phyloP scores from a whole-genome alignment of 2,113 vertebrate genomes.

The Laticauda laticaudata region DNA sequence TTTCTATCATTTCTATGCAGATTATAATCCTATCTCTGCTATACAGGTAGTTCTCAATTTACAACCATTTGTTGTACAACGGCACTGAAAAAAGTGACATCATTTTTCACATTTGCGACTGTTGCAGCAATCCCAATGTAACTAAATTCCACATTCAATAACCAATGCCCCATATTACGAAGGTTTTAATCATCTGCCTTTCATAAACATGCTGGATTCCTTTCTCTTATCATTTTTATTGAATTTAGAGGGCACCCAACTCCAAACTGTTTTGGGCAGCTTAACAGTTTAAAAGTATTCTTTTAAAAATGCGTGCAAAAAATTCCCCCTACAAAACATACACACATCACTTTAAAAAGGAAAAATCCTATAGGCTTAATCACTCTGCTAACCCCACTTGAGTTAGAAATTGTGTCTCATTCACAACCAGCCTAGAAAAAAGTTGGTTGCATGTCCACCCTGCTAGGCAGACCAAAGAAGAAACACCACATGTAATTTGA shows the following conservation, averaged over 20 bases:
- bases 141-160: background rate
- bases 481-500: background rate
- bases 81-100: too few species aligned
- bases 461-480: background rate
- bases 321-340: background rate
- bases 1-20: background rate
- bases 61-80: too few species aligned
- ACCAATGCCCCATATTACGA: too few species aligned
- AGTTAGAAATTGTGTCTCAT: background rate
- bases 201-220: background rate
- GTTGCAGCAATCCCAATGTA: too few species aligned
- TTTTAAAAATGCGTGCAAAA: background rate
- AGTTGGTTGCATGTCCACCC: background rate
- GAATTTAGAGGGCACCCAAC: background rate
- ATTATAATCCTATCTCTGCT: background rate
- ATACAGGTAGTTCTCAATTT: background rate
- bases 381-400: background rate
- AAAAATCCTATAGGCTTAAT: background rate
- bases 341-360: background rate
- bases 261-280: background rate
- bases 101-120: too few species aligned
- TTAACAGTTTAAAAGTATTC: background rate
- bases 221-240: background rate
- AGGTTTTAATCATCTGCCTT: background rate
- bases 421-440: background rate